phyloP scores from a whole-genome alignment of 2,797 vertebrate genomes.

The Neomorphus geoffroyi region DNA sequence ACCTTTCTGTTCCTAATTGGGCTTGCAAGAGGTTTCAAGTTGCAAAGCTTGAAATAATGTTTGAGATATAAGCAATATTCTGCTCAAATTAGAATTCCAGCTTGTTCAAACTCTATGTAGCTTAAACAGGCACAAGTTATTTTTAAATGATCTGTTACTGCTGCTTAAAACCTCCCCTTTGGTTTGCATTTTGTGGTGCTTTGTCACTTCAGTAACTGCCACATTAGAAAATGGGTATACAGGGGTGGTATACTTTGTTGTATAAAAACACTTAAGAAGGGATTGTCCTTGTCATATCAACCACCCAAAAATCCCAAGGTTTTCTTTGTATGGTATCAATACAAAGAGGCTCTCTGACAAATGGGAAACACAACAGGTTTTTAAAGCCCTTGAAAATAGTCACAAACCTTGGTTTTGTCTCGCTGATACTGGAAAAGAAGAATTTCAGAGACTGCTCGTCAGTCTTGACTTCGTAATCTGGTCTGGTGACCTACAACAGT shows the following conservation, averaged over 20 bases:
- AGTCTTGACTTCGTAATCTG: constrained; percentile 80
- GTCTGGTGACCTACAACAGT: constrained; percentile 81
- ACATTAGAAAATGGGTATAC: neutral
- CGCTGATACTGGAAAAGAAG: constrained; percentile 78
- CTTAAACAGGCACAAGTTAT: neutral
- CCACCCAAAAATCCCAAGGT: neutral
- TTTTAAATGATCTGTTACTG: neutral
- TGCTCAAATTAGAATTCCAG: neutral
- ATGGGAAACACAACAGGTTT: neutral
- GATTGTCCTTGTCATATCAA: neutral
- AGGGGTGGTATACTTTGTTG: neutral
- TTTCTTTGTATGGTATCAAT: neutral
- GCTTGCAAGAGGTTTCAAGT: neutral
- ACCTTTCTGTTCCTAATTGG: neutral
- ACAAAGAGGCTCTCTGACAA: constrained; percentile 6
- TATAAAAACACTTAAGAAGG: neutral
- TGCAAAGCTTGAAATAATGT: neutral
- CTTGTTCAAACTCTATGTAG: neutral
- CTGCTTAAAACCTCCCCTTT: neutral
- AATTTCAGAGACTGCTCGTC: constrained; percentile 76
- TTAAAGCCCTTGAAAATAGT: neutral
- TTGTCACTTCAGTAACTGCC: neutral
- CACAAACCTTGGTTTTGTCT: constrained; percentile 59
- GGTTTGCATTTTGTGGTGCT: neutral
- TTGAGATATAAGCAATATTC: neutral